These are phyloP conservation scores for Zeus faber DNA, from an alignment of 2,113 vertebrate species.

Conservation along the genomic window DNA sequence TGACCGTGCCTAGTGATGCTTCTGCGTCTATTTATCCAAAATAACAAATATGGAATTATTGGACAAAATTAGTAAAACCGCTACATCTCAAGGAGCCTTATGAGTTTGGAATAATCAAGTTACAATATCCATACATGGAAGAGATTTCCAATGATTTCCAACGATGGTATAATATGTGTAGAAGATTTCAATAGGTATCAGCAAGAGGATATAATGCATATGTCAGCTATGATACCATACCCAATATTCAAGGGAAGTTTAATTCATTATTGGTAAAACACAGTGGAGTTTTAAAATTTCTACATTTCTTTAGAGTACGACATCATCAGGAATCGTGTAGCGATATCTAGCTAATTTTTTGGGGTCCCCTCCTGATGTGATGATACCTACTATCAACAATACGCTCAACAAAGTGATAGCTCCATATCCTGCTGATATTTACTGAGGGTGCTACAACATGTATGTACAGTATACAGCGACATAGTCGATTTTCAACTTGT, in stretches of 20 bases:
- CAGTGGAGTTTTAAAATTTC: not conserved
- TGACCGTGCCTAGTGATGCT: not conserved
- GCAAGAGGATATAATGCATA: not conserved
- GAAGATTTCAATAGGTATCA: too few relatives aligned
- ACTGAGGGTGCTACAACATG: not conserved
- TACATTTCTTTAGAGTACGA: too few relatives aligned
- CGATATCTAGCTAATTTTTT: not conserved
- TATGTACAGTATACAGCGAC: not conserved
- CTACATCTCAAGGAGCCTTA: not conserved
- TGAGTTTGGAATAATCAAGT: not conserved
- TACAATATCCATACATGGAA: not conserved
- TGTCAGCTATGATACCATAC: not conserved
- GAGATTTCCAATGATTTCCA: not conserved
- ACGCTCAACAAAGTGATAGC: too few relatives aligned
- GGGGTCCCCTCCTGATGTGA: not conserved
- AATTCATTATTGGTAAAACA: not conserved
- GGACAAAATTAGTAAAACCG: not conserved
- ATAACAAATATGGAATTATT: not conserved
- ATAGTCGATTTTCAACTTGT: not conserved
- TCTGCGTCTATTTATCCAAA: not conserved
- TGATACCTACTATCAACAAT: too few relatives aligned
- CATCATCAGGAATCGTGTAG: too few relatives aligned
- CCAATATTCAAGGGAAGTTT: not conserved
- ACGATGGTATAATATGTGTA: too few relatives aligned
- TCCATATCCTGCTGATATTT: not conserved